These are phyloP conservation scores for Neopipo cinnamomea DNA, from an alignment of 2,113 vertebrate species.

Conservation along the genomic window DNA sequence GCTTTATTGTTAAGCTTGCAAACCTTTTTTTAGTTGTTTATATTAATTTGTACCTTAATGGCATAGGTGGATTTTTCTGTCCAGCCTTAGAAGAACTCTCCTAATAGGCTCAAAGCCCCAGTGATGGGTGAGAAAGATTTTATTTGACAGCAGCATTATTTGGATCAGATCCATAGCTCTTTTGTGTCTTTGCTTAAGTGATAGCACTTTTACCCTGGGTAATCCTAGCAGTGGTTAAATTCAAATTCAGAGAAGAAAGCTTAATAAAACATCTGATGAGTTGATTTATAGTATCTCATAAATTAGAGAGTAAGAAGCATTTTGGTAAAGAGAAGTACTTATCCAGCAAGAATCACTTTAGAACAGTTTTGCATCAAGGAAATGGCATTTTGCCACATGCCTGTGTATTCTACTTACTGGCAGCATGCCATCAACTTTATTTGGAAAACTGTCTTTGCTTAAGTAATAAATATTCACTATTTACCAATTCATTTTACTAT, in stretches of 20 bases:
- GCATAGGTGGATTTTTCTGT: background rate
- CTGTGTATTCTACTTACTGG: slow-evolving; percentile 4
- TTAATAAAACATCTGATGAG: background rate
- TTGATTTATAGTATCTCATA: slow-evolving; percentile 27
- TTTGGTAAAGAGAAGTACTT: slow-evolving; percentile 29
- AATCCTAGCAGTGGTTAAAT: background rate
- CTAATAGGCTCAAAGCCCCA: background rate
- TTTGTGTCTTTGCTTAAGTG: background rate
- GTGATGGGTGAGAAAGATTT: background rate
- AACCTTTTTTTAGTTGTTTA: background rate
- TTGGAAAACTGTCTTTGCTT: slow-evolving; percentile 39
- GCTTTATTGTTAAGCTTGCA: background rate
- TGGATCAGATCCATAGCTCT: background rate
- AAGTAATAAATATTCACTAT: slow-evolving; percentile 52
- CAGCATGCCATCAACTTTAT: slow-evolving; percentile 17
- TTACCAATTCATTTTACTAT: slow-evolving; percentile 52
- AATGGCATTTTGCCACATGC: slow-evolving; percentile 48
- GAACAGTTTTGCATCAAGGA: slow-evolving; percentile 27
- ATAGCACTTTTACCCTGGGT: background rate
- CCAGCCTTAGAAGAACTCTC: background rate
- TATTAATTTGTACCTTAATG: background rate
- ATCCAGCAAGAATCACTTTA: slow-evolving; percentile 1
- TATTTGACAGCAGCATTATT: background rate
- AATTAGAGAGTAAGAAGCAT: slow-evolving; percentile 32
- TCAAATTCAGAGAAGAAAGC: slow-evolving; percentile 17